phyloP scores from a whole-genome alignment of 2,113 vertebrate species.

The Sapayoa aenigma region DNA sequence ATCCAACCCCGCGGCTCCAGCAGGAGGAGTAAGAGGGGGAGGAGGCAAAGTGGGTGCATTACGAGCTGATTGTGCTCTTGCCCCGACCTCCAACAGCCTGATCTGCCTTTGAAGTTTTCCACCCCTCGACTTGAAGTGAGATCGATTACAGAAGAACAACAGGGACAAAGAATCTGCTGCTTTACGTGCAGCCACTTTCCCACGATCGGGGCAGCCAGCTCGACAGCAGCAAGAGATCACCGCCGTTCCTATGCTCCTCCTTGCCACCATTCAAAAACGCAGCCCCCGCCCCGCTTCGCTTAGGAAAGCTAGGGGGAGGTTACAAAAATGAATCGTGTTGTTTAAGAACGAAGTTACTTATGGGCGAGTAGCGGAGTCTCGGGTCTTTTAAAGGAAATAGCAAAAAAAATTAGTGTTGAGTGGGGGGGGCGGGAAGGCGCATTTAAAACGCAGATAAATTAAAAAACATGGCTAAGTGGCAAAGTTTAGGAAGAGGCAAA shows the following conservation, averaged over 20 bases:
- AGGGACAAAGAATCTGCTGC: conserved; percentile 77
- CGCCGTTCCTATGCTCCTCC: background rate
- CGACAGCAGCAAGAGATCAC: conserved; percentile 57
- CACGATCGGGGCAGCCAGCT: conserved; percentile 78
- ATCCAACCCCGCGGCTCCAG: background rate
- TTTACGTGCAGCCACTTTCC: conserved; percentile 83
- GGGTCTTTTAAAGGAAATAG: background rate
- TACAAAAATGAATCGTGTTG: background rate
- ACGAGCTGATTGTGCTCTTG: conserved; percentile 66
- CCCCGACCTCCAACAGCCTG: conserved; percentile 76
- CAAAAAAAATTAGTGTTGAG: background rate
- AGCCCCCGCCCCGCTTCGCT: background rate
- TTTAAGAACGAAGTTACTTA: background rate
- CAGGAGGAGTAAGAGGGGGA: conserved; percentile 5
- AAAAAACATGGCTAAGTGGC: background rate
- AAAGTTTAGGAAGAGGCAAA: background rate
- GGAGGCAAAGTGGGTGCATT: conserved; percentile 24
- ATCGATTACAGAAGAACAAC: conserved; percentile 86
- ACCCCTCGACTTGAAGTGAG: conserved; percentile 77
- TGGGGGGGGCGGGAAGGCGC: no score
- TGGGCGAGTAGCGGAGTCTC: background rate
- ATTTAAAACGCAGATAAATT: background rate
- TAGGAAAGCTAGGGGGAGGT: background rate
- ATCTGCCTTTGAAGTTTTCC: conserved; percentile 79
- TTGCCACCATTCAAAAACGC: conserved; percentile 1